Conservation (phyloP, 2,113 vertebrate species). For the Grus americana region DNA sequence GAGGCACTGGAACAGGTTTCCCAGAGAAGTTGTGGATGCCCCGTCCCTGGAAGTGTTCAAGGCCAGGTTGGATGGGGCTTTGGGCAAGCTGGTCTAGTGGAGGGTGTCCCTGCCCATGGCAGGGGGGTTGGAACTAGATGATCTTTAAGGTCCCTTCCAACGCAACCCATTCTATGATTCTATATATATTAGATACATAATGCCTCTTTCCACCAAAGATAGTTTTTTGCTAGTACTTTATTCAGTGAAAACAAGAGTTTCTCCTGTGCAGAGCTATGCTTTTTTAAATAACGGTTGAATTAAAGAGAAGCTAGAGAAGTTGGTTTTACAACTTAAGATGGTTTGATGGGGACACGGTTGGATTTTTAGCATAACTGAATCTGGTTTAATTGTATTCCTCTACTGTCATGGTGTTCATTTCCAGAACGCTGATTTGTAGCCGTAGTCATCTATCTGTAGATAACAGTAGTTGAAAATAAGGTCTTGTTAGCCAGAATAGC, state of each 20-base stretch:
- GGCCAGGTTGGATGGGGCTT: too few relatives aligned
- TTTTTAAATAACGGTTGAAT: neutral
- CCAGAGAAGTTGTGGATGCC: too few relatives aligned
- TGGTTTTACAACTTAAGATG: neutral
- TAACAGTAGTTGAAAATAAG: constrained; percentile 8
- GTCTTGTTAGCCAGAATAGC: neutral
- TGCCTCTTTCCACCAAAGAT: neutral
- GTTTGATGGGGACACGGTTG: neutral
- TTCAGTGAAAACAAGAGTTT: neutral
- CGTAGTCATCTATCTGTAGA: neutral
- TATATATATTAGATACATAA: too few relatives aligned
- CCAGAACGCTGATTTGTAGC: neutral
- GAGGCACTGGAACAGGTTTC: too few relatives aligned
- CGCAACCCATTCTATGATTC: too few relatives aligned
- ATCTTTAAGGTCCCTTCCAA: too few relatives aligned
- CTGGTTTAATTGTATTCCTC: neutral
- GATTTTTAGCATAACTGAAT: neutral
- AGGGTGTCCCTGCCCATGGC: too few relatives aligned
- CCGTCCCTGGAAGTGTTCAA: too few relatives aligned
- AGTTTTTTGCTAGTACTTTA: neutral
- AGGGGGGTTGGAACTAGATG: too few relatives aligned
- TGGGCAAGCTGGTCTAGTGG: too few relatives aligned
- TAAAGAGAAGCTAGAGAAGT: neutral
- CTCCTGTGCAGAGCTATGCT: neutral
- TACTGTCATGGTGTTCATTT: neutral